phyloP scores from a whole-genome alignment of 2,797 vertebrate species.

The Notamacropus eugenii region DNA sequence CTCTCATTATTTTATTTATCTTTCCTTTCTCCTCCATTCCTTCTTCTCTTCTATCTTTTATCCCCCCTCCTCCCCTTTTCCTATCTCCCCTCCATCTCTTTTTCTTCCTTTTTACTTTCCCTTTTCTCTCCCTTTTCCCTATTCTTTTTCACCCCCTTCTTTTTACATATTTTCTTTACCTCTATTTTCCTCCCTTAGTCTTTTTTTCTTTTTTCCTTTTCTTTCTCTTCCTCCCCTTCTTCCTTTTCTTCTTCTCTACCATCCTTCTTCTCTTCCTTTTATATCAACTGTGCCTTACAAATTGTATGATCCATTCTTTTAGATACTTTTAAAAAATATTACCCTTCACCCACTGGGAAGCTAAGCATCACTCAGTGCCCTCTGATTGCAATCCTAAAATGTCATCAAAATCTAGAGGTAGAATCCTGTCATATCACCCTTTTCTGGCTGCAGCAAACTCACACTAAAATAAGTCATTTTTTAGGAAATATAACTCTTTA shows the following conservation, averaged over 20 bases:
- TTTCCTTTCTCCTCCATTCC: background rate
- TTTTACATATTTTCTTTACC: background rate
- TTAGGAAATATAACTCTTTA: background rate
- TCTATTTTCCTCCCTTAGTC: too few species aligned
- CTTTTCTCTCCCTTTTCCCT: background rate
- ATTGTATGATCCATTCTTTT: background rate
- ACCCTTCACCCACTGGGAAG: background rate
- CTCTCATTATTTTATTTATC: background rate
- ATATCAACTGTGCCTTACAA: background rate
- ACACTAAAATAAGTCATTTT: background rate
- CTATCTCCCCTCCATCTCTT: background rate
- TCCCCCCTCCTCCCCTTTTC: background rate
- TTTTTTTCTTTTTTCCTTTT: too few species aligned
- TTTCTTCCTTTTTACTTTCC: too few species aligned
- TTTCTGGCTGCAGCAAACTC: background rate
- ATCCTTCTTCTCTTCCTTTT: background rate
- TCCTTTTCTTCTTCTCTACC: background rate
- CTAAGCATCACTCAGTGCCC: background rate
- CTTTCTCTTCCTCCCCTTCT: background rate
- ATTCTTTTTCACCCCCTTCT: too few species aligned
- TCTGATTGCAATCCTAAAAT: background rate
- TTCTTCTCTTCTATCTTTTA: background rate
- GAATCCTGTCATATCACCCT: background rate
- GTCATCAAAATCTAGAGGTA: background rate
- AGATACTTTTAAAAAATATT: background rate